Evolutionary conservation across 2,113 vertebrate genomes (phyloP).

Genomic region (Laticauda colubrina): DNA sequence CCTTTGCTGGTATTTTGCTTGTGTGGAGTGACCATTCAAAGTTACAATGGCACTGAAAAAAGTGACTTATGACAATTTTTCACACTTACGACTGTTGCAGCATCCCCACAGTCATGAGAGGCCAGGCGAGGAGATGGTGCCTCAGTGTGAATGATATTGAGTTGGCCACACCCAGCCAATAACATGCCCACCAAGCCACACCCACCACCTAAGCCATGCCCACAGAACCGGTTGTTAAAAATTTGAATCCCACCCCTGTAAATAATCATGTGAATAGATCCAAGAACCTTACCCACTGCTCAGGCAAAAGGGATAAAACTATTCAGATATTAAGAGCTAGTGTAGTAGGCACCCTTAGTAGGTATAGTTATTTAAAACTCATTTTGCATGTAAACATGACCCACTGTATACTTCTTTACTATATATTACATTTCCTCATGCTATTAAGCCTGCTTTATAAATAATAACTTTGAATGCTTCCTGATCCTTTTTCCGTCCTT

Average conservation of each 20-base stretch:
- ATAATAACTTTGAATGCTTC: neutral
- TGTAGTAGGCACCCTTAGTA: neutral
- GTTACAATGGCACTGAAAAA: too few relatives aligned
- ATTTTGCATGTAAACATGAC: conserved; percentile 20
- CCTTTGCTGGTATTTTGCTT: too few relatives aligned
- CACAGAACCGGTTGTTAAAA: too few relatives aligned
- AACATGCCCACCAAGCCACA: too few relatives aligned
- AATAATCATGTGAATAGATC: neutral
- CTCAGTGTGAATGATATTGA: too few relatives aligned
- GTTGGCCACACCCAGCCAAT: too few relatives aligned
- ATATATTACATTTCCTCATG: neutral
- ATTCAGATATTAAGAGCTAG: neutral
- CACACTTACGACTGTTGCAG: too few relatives aligned
- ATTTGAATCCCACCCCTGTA: neutral
- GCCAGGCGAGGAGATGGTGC: too few relatives aligned
- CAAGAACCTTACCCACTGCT: neutral
- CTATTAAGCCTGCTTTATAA: neutral
- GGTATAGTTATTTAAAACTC: neutral
- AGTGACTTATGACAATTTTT: too few relatives aligned
- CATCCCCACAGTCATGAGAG: too few relatives aligned
- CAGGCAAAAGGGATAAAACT: neutral
- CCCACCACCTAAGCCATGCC: too few relatives aligned
- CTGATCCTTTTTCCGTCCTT: neutral
- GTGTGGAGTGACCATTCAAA: too few relatives aligned
- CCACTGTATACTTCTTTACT: neutral